Evolutionary conservation across 2,797 vertebrate genomes (phyloP).

Genomic region (Gouania willdenowi): DNA sequence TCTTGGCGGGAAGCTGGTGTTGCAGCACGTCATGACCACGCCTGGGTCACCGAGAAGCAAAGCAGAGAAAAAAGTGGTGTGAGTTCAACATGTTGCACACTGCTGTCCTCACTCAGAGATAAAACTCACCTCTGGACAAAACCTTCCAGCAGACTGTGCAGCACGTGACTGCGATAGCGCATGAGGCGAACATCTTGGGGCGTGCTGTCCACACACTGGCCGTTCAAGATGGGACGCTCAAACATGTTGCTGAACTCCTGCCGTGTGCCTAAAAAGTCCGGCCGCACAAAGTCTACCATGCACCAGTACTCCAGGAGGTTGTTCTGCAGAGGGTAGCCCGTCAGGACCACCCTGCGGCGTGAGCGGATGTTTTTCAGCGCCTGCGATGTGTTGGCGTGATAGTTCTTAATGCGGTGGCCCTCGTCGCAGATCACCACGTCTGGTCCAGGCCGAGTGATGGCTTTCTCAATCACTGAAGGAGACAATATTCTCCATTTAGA

Average conservation of each 20-base stretch:
- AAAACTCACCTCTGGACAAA: slow-evolving; percentile 92
- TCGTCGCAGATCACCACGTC: slow-evolving; percentile 98
- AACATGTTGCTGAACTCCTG: slow-evolving; percentile 99
- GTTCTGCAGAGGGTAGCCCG: slow-evolving; percentile 96
- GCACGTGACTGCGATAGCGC: slow-evolving; percentile 96
- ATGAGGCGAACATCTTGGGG: slow-evolving; percentile 95
- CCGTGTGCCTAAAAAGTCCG: slow-evolving; percentile 93
- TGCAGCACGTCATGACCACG: slow-evolving; percentile 93
- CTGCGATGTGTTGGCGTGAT: slow-evolving; percentile 96
- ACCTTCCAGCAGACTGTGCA: slow-evolving; percentile 95
- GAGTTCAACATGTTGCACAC: neutral
- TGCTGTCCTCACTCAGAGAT: no score
- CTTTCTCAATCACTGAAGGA: slow-evolving; percentile 87
- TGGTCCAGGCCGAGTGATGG: slow-evolving; percentile 91
- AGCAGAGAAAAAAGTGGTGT: neutral
- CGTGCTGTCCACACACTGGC: slow-evolving; percentile 96
- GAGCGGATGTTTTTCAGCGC: slow-evolving; percentile 97
- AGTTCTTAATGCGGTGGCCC: slow-evolving; percentile 99
- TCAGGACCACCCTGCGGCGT: slow-evolving; percentile 89
- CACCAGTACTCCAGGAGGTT: slow-evolving; percentile 99
- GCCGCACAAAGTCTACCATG: slow-evolving; percentile 98
- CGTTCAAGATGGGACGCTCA: slow-evolving; percentile 95
- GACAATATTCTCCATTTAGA: no score
- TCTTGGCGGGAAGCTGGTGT: slow-evolving; percentile 89
- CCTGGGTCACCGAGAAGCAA: slow-evolving; percentile 57